A percentile compares a stretch with the other conserved stretches of the same genome.
phyloP scores from a whole-genome alignment of 1,140 invertebrate genomes.

The Drosophila ogumai region DNA sequence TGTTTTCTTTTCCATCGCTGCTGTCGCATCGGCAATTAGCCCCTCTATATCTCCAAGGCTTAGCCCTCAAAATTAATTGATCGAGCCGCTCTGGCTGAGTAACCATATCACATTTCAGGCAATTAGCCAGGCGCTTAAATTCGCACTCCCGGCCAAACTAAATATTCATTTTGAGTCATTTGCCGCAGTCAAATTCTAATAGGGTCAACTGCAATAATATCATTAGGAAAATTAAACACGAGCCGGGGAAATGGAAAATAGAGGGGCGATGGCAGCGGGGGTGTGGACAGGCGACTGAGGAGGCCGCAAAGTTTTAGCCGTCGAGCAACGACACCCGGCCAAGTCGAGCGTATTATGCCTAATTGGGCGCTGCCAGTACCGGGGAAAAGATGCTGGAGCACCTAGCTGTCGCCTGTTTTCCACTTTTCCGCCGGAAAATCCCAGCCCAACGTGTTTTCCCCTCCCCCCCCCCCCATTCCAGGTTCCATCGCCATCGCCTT shows the following conservation, averaged over 20 bases:
- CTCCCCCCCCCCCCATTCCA: not conserved
- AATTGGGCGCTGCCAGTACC: slow-evolving; percentile 76
- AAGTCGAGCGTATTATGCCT: slow-evolving; percentile 82
- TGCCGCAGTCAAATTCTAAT: slow-evolving; percentile 77
- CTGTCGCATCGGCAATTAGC: slow-evolving; percentile 60
- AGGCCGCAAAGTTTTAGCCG: slow-evolving; percentile 66
- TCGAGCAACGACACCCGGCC: slow-evolving; percentile 61
- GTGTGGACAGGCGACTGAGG: slow-evolving; percentile 1
- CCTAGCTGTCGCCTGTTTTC: slow-evolving; percentile 56
- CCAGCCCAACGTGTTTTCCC: not conserved
- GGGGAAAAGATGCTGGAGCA: slow-evolving; percentile 43
- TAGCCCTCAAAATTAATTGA: slow-evolving; percentile 69
- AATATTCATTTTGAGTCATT: slow-evolving; percentile 83
- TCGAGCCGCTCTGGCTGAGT: slow-evolving; percentile 52
- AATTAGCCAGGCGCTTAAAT: slow-evolving; percentile 64
- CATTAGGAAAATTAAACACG: slow-evolving; percentile 83
- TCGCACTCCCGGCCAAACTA: slow-evolving; percentile 49
- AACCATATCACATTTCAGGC: slow-evolving; percentile 73
- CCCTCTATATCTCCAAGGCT: slow-evolving; percentile 59
- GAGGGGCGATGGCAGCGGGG: not conserved
- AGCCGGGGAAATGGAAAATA: slow-evolving; percentile 29
- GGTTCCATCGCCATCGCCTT: slow-evolving; percentile 33
- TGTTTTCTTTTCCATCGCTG: slow-evolving; percentile 35
- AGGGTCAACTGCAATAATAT: slow-evolving; percentile 84
- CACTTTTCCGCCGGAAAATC: slow-evolving; percentile 26